Evolutionary conservation across 2,797 vertebrate species (phyloP).

Genomic region (Anomalospiza imberbis): DNA sequence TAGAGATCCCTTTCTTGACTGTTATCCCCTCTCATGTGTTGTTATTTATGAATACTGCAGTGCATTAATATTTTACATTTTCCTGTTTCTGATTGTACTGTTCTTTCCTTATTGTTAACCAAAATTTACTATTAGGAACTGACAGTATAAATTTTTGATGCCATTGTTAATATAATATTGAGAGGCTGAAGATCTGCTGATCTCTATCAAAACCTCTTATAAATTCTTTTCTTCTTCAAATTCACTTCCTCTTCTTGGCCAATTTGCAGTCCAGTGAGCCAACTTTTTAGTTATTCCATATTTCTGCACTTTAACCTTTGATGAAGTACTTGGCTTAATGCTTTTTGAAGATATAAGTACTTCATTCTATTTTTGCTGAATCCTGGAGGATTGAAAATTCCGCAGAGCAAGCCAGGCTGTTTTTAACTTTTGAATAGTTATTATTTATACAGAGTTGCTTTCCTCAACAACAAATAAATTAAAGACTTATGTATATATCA

Average conservation of each 20-base stretch:
- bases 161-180: background rate
- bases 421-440: background rate
- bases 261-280: background rate
- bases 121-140: background rate
- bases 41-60: conserved; percentile 26
- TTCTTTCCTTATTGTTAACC: background rate
- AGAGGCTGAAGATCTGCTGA: background rate
- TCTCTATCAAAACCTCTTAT: background rate
- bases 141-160: background rate
- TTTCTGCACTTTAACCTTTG: conserved; percentile 28
- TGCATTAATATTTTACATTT: conserved; percentile 28
- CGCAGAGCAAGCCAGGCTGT: background rate
- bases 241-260: background rate
- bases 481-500: background rate
- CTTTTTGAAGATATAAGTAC: conserved; percentile 12
- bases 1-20: background rate
- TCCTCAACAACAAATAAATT: background rate
- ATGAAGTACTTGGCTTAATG: conserved; percentile 19
- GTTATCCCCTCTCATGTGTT: background rate
- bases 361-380: background rate
- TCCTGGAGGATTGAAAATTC: background rate
- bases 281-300: conserved; percentile 1
- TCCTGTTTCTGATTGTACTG: conserved; percentile 1
- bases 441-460: background rate
- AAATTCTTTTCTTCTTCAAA: conserved; percentile 3